Evolutionary conservation across 2,888 invertebrate species (phyloP), one percentile per base, ranked within the genome.

Genomic region (Liodrosophila aerea): DNA sequence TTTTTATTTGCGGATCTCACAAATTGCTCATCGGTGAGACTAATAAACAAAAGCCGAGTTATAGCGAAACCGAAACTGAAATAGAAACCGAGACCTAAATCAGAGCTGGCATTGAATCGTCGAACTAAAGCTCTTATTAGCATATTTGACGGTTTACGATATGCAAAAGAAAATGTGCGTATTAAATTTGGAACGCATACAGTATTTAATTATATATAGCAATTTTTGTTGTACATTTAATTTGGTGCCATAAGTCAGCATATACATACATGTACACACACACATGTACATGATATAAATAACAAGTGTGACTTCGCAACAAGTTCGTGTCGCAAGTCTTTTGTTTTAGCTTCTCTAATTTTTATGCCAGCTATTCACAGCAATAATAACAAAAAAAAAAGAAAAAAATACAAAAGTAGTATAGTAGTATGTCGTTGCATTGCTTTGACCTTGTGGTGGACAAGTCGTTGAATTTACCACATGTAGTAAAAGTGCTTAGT

Each of bases 311-410:
- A 54, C 43, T 68, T 54, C 47, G 54, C 72, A 67, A 64, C 73
- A 68, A 67, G 77, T 76, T 74, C 60, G 74, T 78, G 59, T 65
- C 69, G 64, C 58, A 64, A 78, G 73, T 77, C 69, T 77, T 77
- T 73, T 59, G 70, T 73, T 64, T 69, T 50, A 58, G 50, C 39
- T 67, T 50, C 47, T 53, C 41, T 41, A 9, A 29, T 31, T 62
- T 52, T 50, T 51, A 40, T 41, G 39, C 18, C 18, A 16, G 11
- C 7, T 18, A 5, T 16, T n/a, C n/a, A n/a, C n/a, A n/a, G n/a
- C n/a, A n/a, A n/a, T n/a, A n/a, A n/a, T n/a, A n/a, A n/a, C n/a
- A n/a, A n/a, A n/a, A n/a, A n/a, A n/a, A n/a, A n/a, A n/a, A n/a
- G n/a, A n/a, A n/a, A n/a, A 39, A 18, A 39, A 16, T 39, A 57